Evolutionary conservation across 2,888 invertebrate species (phyloP).

Genomic region (Tetropium fuscum): DNA sequence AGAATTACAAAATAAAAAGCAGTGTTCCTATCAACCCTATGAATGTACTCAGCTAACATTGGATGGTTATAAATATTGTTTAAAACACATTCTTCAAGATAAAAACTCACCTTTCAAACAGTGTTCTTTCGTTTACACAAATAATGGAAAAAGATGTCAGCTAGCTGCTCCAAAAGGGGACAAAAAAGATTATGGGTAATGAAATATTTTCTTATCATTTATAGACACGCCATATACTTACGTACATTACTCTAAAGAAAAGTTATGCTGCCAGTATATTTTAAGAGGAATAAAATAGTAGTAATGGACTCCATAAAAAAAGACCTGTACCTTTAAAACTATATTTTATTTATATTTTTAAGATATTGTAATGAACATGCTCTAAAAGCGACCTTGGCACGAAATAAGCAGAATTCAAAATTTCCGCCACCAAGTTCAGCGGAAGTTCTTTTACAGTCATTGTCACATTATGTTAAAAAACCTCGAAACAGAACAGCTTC

Average conservation of each 20-base stretch:
- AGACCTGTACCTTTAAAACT: neutral
- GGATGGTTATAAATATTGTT: constrained; percentile 82
- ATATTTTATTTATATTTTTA: constrained; percentile 34
- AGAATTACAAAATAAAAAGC: constrained; percentile 72
- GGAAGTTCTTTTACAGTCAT: constrained; percentile 73
- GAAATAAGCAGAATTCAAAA: constrained; percentile 73
- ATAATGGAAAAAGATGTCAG: constrained; percentile 80
- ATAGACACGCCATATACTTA: too few species aligned
- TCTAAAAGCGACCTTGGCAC: constrained; percentile 72
- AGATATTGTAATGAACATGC: constrained; percentile 80
- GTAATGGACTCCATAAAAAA: too few species aligned
- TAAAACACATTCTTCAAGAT: constrained; percentile 87
- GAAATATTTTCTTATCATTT: too few species aligned
- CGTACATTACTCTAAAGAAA: too few species aligned
- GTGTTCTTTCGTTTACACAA: constrained; percentile 77
- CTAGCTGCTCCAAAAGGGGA: constrained; percentile 82
- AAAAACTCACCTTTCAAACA: constrained; percentile 85
- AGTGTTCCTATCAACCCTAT: constrained; percentile 74
- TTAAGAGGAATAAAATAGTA: too few species aligned
- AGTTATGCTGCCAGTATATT: too few species aligned
- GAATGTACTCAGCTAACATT: constrained; percentile 77
- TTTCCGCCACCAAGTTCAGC: constrained; percentile 75
- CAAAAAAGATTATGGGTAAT: constrained; percentile 75
- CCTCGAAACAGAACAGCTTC: constrained; percentile 54
- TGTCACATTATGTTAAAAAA: constrained; percentile 74